Base-by-base conservation (phyloP, 1,140 invertebrate species). In the Hylaeus anthracinus region DNA sequence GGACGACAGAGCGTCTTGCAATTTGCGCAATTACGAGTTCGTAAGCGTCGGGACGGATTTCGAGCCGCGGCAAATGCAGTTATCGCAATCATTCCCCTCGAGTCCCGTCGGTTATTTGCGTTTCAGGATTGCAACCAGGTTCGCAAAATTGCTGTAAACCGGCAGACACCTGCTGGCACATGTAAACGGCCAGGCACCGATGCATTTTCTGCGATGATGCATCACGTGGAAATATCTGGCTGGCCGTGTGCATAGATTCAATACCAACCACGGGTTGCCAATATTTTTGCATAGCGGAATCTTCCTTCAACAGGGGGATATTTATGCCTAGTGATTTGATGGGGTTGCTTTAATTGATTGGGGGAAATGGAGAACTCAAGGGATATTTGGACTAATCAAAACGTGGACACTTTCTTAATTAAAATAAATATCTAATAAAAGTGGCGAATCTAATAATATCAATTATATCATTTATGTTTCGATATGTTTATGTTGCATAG, bases 101-200 rank as follows among this genome's bases (percentile, higher is more conserved):
- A 64, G 14, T 15, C 12, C 14, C 8, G 15, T n/a, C n/a, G 58
- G 61, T 81, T 72, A 76, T 73, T 81, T 72, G 63, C 65, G 66
- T 79, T 71, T 76, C 41, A 60, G 71, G 58, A 81, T 85, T 81
- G 79, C 72, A 81, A 76, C 84, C 65, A 55, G 48, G 58, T 66
- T 64, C 51, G 67, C 45, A 63, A 79, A 84, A 84, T 85, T 84
- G 66, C 69, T 39, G 45, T 55, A 72, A 76, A 71, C 71, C 71
- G 82, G 83, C 83, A 85, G 37, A 85, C 77, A 84, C 72, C 72
- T 85, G 82, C 82, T 51, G 63, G 9, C 79, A 72, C 64, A 73
- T 84, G 64, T 48, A 48, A 67, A 63, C 67, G 61, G 14, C 26
- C 37, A 45, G 6, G 6, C 15, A 37, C 26, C 45, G 61, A 45